These are phyloP conservation scores for Molothrus ater DNA, from an alignment of 2,797 vertebrate genomes.

Conservation along the genomic window DNA sequence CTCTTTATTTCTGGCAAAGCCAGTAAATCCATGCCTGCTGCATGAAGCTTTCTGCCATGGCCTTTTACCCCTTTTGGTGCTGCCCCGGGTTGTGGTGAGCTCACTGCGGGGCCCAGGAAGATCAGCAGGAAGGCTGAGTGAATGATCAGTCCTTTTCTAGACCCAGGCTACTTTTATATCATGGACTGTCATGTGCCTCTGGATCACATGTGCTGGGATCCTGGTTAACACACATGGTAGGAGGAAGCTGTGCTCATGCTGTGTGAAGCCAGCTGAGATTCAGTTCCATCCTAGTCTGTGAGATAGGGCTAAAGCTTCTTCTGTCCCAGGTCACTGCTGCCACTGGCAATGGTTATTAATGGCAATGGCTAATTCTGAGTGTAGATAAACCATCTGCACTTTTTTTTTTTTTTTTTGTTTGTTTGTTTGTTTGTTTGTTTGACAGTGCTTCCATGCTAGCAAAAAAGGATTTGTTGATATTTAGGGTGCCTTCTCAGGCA, in stretches of 20 bases:
- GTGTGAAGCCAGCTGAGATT: background rate
- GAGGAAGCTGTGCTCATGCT: fast-evolving
- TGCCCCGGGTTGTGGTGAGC: fast-evolving
- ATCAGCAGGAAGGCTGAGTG: background rate
- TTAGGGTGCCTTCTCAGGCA: background rate
- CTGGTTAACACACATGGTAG: background rate
- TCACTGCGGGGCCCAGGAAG: fast-evolving
- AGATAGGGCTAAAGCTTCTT: background rate
- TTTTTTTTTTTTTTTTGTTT: too few species aligned
- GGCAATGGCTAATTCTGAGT: background rate
- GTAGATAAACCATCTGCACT: background rate
- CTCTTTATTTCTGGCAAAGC: background rate
- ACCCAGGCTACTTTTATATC: background rate
- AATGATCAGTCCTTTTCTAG: background rate
- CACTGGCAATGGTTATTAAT: background rate
- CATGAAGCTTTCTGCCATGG: fast-evolving
- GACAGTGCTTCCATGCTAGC: background rate
- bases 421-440: too few species aligned
- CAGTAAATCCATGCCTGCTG: background rate
- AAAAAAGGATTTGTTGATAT: background rate
- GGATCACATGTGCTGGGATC: fast-evolving
- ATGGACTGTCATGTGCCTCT: background rate
- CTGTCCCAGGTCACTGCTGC: background rate
- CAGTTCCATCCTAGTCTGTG: background rate
- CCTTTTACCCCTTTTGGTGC: background rate